Conservation (phyloP, 2,888 invertebrate genomes). For the Corythucha ciliata region DNA sequence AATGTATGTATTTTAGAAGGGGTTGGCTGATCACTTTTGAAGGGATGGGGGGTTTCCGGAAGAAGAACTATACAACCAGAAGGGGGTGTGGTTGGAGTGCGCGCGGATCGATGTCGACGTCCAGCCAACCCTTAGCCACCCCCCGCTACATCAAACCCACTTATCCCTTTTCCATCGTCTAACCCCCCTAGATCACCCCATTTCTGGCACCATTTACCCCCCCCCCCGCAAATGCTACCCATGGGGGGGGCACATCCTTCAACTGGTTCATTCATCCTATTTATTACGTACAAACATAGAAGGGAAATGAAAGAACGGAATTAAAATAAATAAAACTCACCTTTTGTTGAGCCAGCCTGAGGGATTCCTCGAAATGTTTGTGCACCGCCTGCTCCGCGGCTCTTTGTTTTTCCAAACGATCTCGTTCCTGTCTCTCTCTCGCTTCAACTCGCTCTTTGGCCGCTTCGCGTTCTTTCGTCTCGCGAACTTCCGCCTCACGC, state of each 20-base stretch:
- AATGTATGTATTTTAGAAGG: no score
- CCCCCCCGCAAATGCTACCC: constrained; percentile 36
- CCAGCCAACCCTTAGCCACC: no score
- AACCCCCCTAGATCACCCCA: no score
- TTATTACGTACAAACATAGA: constrained; percentile 31
- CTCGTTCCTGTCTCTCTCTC: constrained; percentile 42
- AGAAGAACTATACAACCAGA: no score
- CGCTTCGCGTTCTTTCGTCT: constrained; percentile 40
- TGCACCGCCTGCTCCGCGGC: constrained; percentile 61
- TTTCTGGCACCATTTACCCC: no score
- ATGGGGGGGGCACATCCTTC: constrained; percentile 41
- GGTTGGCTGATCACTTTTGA: no score
- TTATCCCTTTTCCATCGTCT: no score
- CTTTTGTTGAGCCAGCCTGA: constrained; percentile 64
- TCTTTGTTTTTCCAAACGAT: constrained; percentile 52
- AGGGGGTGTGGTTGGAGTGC: no score
- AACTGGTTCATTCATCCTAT: constrained; percentile 21
- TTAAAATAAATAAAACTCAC: constrained; percentile 43
- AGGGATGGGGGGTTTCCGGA: no score
- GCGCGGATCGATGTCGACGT: no score
- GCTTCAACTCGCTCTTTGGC: constrained; percentile 35
- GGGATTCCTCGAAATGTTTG: constrained; percentile 83
- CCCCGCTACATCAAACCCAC: no score
- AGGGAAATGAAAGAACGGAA: neutral
- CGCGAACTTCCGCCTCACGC: constrained; percentile 52